Conservation (phyloP, 2,888 invertebrate species). For the Cephus pulcher region DNA sequence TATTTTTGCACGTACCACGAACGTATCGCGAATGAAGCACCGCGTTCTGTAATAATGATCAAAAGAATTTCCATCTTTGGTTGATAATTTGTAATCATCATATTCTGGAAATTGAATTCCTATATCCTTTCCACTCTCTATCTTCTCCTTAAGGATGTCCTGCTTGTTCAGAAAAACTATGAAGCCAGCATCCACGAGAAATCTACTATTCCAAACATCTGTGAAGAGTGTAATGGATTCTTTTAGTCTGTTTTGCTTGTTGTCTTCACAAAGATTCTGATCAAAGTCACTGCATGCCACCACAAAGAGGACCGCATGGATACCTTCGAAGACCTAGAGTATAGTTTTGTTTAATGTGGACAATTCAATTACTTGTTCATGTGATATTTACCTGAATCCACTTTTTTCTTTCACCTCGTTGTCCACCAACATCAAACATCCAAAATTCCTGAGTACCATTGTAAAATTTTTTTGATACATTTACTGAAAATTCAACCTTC, state of each 20-base stretch:
- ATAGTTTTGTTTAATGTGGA: background rate
- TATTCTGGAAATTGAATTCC: constrained; percentile 78
- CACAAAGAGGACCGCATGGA: constrained; percentile 83
- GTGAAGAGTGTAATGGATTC: constrained; percentile 80
- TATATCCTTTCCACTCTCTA: constrained; percentile 75
- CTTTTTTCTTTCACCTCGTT: constrained; percentile 83
- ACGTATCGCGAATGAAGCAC: constrained; percentile 76
- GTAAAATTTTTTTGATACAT: constrained; percentile 77
- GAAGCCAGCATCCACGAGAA: constrained; percentile 79
- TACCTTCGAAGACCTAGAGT: constrained; percentile 81
- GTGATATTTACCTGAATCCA: constrained; percentile 77
- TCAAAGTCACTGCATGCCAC: constrained; percentile 87
- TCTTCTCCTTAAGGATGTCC: constrained; percentile 79
- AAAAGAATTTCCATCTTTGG: constrained; percentile 67
- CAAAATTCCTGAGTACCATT: constrained; percentile 79
- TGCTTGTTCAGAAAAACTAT: constrained; percentile 88
- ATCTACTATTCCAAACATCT: constrained; percentile 84
- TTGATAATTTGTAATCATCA: constrained; percentile 67
- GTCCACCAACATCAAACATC: constrained; percentile 89
- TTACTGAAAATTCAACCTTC: constrained; percentile 80
- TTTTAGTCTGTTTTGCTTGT: constrained; percentile 75
- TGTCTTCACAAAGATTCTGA: constrained; percentile 79
- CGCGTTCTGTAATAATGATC: constrained; percentile 77
- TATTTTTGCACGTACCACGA: constrained; percentile 69
- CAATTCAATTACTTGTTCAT: background rate